Evolutionary conservation across 1,140 invertebrate species (phyloP).

Genomic region (Grapholita molesta): DNA sequence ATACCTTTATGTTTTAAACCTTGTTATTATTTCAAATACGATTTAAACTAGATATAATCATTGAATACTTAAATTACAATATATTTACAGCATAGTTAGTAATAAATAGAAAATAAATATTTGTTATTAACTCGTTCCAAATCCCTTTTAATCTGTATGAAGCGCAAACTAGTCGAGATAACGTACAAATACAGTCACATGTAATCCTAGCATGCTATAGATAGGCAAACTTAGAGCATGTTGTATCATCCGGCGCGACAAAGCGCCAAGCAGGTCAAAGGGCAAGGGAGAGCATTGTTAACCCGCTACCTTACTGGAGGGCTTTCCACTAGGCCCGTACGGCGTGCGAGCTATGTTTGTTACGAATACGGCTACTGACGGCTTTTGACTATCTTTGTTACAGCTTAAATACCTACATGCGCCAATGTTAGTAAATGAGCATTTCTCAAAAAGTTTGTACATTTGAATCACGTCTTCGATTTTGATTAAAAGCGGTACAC

Average conservation of each 20-base stretch:
- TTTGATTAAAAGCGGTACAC: too few relatives aligned
- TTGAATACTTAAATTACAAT: too few relatives aligned
- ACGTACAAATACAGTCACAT: background rate
- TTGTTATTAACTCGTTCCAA: background rate
- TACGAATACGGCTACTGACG: background rate
- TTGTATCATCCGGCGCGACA: slow-evolving; percentile 57
- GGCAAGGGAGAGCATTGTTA: slow-evolving; percentile 66
- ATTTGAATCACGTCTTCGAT: too few relatives aligned
- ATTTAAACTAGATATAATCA: too few relatives aligned
- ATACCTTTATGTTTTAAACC: background rate
- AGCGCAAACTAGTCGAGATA: background rate
- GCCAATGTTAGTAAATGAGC: too few relatives aligned
- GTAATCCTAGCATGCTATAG: background rate
- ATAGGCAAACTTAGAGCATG: slow-evolving; percentile 26
- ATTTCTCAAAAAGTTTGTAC: too few relatives aligned
- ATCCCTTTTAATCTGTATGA: background rate
- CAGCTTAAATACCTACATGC: background rate
- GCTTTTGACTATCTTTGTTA: background rate
- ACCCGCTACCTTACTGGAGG: slow-evolving; percentile 59
- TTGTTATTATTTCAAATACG: too few relatives aligned
- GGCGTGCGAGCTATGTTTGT: background rate
- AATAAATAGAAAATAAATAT: too few relatives aligned
- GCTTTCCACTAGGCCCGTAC: slow-evolving; percentile 56
- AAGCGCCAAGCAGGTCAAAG: slow-evolving; percentile 64
- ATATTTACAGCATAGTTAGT: too few relatives aligned